Conservation (phyloP, 2,113 vertebrate species). For the Mesembrinibis cayennensis region DNA sequence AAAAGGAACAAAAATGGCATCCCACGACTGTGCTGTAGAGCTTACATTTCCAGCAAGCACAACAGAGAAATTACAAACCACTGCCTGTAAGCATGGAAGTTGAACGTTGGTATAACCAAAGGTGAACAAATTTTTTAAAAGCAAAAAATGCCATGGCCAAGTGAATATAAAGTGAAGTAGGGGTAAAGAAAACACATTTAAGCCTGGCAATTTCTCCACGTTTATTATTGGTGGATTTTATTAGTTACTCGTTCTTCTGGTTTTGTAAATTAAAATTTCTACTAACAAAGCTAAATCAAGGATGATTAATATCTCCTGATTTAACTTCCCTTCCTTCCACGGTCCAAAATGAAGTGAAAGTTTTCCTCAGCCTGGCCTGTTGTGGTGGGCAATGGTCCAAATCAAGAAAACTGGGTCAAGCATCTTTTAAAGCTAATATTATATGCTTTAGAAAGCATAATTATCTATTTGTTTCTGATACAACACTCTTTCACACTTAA, state of each 20-base stretch:
- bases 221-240: background rate
- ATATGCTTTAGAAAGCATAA: background rate
- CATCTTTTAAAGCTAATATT: slow-evolving; percentile 29
- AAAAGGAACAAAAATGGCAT: slow-evolving; percentile 52
- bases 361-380: slow-evolving; percentile 20
- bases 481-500: background rate
- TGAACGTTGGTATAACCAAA: background rate
- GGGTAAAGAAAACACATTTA: background rate
- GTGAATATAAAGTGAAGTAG: background rate
- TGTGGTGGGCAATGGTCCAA: slow-evolving; percentile 37
- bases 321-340: slow-evolving; percentile 8
- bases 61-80: background rate
- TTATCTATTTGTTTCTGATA: background rate
- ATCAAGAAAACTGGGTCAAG: slow-evolving; percentile 59
- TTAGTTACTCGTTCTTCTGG: background rate
- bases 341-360: slow-evolving; percentile 39
- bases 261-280: slow-evolving; percentile 17
- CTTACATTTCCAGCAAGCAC: background rate
- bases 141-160: background rate
- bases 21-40: background rate
- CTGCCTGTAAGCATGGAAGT: background rate
- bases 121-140: background rate
- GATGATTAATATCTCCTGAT: slow-evolving; percentile 18
- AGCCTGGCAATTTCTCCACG: background rate
- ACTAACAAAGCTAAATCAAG: slow-evolving; percentile 26